phyloP scores from a whole-genome alignment of 2,797 vertebrate species.

The Cyprinella venusta region DNA sequence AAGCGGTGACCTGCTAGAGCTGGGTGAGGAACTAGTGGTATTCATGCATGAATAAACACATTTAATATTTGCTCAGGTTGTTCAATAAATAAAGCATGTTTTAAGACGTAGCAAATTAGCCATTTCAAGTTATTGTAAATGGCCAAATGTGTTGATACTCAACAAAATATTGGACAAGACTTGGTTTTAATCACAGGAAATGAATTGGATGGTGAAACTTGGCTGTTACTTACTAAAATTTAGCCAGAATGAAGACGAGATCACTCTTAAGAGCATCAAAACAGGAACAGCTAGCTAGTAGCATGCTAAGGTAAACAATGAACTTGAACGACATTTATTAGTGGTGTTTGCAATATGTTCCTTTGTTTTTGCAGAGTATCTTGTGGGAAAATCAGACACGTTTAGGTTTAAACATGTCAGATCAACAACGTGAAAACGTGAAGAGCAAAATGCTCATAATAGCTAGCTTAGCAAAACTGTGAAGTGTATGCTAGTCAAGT shows the following conservation, averaged over 20 bases:
- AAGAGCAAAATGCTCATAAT: no score
- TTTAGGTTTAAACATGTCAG: neutral
- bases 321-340: neutral
- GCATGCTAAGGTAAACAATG: neutral
- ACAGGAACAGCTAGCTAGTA: neutral
- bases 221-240: neutral
- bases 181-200: no score
- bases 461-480: no score
- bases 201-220: neutral
- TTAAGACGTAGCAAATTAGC: neutral
- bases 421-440: no score
- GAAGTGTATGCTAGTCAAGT: neutral
- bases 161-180: neutral
- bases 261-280: neutral
- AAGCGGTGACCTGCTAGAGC: slow-evolving; percentile 16
- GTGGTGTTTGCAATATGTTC: neutral
- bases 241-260: neutral
- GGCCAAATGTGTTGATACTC: neutral
- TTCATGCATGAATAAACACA: neutral
- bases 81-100: neutral
- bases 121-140: neutral
- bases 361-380: neutral
- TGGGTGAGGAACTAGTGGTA: neutral
- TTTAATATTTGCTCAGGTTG: neutral
- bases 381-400: no score